phyloP scores from a whole-genome alignment of 1,140 invertebrate species.

The Meloidogyne floridensis region DNA sequence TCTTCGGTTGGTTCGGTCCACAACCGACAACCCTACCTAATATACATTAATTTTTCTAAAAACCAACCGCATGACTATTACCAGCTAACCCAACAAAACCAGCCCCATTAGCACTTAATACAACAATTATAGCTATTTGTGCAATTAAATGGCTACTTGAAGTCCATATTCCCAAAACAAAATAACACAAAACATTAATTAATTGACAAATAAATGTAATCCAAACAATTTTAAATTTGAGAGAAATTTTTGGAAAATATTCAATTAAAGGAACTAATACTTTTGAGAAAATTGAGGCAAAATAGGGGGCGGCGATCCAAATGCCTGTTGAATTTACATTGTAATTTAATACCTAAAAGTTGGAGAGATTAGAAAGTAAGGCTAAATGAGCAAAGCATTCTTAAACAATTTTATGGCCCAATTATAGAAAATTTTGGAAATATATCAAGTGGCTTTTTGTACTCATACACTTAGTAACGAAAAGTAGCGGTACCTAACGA shows the following conservation, averaged over 20 bases:
- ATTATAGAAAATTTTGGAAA: too few relatives aligned
- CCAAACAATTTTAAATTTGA: conserved; percentile 19
- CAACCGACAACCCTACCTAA: too few relatives aligned
- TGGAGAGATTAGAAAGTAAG: too few relatives aligned
- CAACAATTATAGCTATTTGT: conserved; percentile 16
- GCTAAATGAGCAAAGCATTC: too few relatives aligned
- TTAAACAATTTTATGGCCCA: too few relatives aligned
- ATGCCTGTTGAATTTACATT: conserved; percentile 17
- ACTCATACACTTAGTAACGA: too few relatives aligned
- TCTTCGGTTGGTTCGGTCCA: too few relatives aligned
- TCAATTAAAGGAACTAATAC: conserved; percentile 19
- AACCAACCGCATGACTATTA: conserved; percentile 25
- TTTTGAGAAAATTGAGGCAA: conserved; percentile 24
- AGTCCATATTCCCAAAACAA: conserved; percentile 12
- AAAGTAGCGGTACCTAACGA: too few relatives aligned
- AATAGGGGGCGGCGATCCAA: conserved; percentile 22
- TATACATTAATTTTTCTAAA: background rate
- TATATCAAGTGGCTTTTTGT: too few relatives aligned
- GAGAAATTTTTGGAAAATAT: conserved; percentile 6
- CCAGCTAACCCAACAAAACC: conserved; percentile 25
- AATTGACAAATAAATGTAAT: conserved; percentile 25
- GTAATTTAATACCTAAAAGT: conserved; percentile 18
- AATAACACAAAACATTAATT: conserved; percentile 26
- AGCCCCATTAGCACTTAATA: conserved; percentile 26
- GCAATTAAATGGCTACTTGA: conserved; percentile 10